Evolutionary conservation across 2,888 invertebrate species (phyloP), one percentile per base, ranked within the genome.

Genomic region (Aleiodes testaceus): DNA sequence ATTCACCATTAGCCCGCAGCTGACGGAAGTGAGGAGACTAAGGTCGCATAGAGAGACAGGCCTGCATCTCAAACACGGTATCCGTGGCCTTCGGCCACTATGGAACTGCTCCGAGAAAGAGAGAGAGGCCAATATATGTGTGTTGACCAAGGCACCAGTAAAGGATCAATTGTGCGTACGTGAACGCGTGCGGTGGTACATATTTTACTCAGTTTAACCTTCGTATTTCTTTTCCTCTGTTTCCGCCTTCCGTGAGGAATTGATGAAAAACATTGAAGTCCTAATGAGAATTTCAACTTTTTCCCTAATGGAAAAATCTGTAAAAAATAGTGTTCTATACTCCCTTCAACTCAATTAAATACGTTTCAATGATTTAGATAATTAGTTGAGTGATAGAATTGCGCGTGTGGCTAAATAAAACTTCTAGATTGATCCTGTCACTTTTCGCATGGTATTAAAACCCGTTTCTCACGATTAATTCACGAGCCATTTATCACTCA

Each of bases 1-100:
- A 83, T 80, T 82, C 80, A 79, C 80, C 79, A 84, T 83, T 82
- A 83, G 83, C 81, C 83, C 82, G 83, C 84, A 84, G 83, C 84
- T 84, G 85, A 84, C 85, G 85, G 85, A 85, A 85, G 84, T 81
- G 79, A 80, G 67, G 79, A 77, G 80, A 80, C 83, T 83, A 84
- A 85, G 85, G 85, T 84, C 84, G 81, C 74, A 61, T 75, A 75
- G 72, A 77, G 79, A 80, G 78, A 78, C 81, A 79, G 80, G 77
- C 81, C 80, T 82, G 84, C 84, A 84, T 85, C 85, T 84, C 80
- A 80, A 68, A 81, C 79, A 75, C 80, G 79, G 76, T 79, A 79
- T 74, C 76, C 36, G 74, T 79, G 84, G 84, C 85, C 84, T 84
- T 84, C 83, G 79, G 75, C 69, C 53, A 63, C 70, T 73, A 22